Evolutionary conservation across 2,888 invertebrate species (phyloP).

Genomic region (Malthinus seriepunctatus): DNA sequence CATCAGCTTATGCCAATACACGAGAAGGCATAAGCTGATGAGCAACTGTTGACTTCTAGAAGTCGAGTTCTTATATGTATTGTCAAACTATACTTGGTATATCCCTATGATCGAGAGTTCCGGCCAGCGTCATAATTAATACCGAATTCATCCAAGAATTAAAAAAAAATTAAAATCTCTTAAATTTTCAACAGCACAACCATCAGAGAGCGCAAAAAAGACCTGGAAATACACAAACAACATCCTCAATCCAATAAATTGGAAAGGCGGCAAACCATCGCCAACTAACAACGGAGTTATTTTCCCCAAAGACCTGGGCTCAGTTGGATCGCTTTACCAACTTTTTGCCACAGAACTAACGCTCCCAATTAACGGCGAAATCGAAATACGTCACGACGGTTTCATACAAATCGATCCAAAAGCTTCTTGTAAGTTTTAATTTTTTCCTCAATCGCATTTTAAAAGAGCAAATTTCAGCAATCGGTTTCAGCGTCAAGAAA

Average conservation of each 20-base stretch:
- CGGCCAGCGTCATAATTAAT: no score
- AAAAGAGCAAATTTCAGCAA: background rate
- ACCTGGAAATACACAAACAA: constrained; percentile 23
- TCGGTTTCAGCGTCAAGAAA: constrained; percentile 34
- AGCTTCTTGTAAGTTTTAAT: constrained; percentile 49
- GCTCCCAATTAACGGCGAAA: constrained; percentile 54
- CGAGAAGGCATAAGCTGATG: no score
- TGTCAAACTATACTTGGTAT: no score
- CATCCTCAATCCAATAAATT: constrained; percentile 26
- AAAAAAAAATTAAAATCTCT: no score
- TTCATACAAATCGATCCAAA: constrained; percentile 48
- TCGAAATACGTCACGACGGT: constrained; percentile 50
- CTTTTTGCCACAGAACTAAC: constrained; percentile 44
- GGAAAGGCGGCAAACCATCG: constrained; percentile 18
- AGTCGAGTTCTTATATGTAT: no score
- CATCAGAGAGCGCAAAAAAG: constrained; percentile 7
- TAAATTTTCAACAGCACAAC: no score
- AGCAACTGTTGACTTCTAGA: no score
- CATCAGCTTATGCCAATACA: no score
- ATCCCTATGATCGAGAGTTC: no score
- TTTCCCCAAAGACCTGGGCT: constrained; percentile 26
- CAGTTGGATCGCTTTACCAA: constrained; percentile 24
- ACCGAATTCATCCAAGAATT: no score
- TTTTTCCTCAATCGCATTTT: constrained; percentile 29
- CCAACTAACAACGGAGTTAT: constrained; percentile 28